These are phyloP conservation scores for Sebastes nivosus DNA, from an alignment of 2,797 vertebrate genomes.

Conservation along the genomic window DNA sequence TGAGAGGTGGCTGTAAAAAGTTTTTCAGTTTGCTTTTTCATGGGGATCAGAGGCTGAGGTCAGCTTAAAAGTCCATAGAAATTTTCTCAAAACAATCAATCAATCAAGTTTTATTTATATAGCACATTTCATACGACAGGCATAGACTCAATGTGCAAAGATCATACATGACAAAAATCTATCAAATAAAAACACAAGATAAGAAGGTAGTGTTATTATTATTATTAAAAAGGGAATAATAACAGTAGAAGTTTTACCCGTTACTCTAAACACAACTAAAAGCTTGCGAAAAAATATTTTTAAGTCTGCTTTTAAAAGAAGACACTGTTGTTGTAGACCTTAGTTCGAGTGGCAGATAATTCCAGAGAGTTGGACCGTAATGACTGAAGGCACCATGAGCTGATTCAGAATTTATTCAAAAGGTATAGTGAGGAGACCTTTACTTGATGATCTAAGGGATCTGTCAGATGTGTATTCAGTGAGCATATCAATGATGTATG, in stretches of 20 bases:
- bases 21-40: not conserved
- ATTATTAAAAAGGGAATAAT: not conserved
- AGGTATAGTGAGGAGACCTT: not conserved
- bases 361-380: not conserved
- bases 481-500: not conserved
- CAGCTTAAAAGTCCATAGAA: not conserved
- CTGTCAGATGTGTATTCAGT: no score
- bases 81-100: not conserved
- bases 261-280: not conserved
- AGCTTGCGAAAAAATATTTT: accelerated
- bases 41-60: not conserved
- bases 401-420: not conserved
- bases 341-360: no score
- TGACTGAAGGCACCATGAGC: not conserved
- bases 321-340: no score
- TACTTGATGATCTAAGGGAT: not conserved
- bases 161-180: not conserved
- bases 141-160: not conserved
- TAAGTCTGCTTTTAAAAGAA: no score
- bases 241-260: not conserved
- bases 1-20: slow-evolving; percentile 8
- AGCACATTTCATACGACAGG: not conserved
- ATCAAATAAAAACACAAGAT: not conserved
- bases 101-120: not conserved
- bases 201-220: not conserved